phyloP scores from a whole-genome alignment of 1,140 invertebrate species.

The Megalonaias nervosa region DNA sequence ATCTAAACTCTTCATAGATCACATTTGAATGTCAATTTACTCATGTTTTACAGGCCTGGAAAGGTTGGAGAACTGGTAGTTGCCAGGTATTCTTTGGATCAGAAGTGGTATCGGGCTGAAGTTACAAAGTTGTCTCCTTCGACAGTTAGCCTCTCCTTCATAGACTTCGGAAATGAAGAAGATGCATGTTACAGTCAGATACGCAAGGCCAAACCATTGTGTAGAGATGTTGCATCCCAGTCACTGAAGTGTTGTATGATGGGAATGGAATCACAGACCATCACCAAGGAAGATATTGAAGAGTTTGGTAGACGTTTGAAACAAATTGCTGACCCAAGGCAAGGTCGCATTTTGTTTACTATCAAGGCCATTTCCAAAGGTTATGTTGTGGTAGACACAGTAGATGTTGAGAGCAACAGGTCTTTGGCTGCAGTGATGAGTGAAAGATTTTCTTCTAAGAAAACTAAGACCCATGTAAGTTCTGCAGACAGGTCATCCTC shows the following conservation, averaged over 20 bases:
- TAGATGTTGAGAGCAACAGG: too few relatives aligned
- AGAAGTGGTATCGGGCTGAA: conserved; percentile 29
- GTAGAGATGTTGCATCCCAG: neutral
- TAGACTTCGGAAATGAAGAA: conserved; percentile 27
- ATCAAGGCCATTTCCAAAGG: too few relatives aligned
- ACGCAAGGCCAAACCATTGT: conserved; percentile 4
- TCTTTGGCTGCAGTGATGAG: too few relatives aligned
- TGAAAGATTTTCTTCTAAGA: too few relatives aligned
- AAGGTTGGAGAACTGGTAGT: conserved; percentile 27
- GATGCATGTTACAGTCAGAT: conserved; percentile 3
- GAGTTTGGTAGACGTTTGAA: too few relatives aligned
- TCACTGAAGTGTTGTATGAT: conserved; percentile 5
- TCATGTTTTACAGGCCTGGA: conserved; percentile 15
- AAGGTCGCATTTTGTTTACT: too few relatives aligned
- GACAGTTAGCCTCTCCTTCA: conserved; percentile 4
- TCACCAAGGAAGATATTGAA: too few relatives aligned
- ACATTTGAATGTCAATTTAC: neutral
- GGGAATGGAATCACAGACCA: neutral
- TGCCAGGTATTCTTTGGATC: conserved; percentile 15
- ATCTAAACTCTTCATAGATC: too few relatives aligned
- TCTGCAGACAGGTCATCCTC: too few relatives aligned
- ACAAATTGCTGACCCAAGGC: too few relatives aligned
- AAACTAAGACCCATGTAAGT: too few relatives aligned
- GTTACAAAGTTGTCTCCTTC: conserved; percentile 11
- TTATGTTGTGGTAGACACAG: too few relatives aligned